Evolutionary conservation across 1,140 invertebrate species (phyloP).

Genomic region (Penaeus indicus): DNA sequence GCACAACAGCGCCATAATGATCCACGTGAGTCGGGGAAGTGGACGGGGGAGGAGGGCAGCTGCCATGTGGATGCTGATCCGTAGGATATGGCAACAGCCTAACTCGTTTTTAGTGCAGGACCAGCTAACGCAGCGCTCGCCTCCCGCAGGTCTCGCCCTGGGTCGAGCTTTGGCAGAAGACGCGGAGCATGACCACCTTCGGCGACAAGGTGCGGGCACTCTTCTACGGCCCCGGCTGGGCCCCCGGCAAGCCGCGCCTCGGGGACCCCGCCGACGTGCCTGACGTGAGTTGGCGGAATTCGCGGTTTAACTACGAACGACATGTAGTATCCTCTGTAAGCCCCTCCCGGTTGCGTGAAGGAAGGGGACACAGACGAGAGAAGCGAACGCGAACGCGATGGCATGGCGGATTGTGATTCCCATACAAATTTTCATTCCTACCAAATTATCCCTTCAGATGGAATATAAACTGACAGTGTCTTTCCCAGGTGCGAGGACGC

Average conservation of each 20-base stretch:
- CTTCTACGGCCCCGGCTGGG: slow-evolving; percentile 42
- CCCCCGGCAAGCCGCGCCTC: slow-evolving; percentile 19
- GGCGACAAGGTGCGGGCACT: slow-evolving; percentile 20
- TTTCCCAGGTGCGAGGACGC: neutral
- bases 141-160: neutral
- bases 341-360: neutral
- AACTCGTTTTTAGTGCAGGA: no score
- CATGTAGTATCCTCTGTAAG: neutral
- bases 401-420: no score
- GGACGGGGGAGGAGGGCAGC: no score
- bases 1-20: neutral
- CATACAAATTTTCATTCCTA: no score
- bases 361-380: no score
- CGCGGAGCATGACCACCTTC: neutral
- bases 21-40: neutral
- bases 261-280: slow-evolving; percentile 18
- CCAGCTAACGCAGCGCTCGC: neutral
- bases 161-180: neutral
- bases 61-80: no score
- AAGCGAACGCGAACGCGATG: no score
- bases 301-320: neutral
- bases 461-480: neutral
- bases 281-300: slow-evolving; percentile 10
- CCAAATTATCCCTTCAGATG: neutral
- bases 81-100: no score